Evolutionary conservation across 2,888 invertebrate genomes (phyloP).

Genomic region (Cephus spinipes): DNA sequence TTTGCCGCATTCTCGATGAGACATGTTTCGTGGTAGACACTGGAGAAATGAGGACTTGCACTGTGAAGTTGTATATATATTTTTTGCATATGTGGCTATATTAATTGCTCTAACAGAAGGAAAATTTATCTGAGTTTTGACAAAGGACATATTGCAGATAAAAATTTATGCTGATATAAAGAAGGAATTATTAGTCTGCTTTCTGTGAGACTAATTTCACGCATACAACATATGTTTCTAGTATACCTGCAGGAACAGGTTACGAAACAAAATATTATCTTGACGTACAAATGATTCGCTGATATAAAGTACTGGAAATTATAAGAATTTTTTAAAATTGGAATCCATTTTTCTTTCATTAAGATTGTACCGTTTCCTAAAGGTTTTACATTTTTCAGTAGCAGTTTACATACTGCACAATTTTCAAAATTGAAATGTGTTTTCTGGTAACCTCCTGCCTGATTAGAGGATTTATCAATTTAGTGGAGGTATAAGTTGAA

Average conservation of each 20-base stretch:
- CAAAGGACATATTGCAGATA: neutral
- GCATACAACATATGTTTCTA: neutral
- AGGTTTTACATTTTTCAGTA: neutral
- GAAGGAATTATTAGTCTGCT: neutral
- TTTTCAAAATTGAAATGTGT: neutral
- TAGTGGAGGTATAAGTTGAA: constrained; percentile 19
- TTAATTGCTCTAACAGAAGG: neutral
- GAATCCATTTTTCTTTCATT: neutral
- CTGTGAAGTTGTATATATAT: constrained; percentile 48
- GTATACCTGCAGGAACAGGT: neutral
- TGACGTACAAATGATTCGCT: neutral
- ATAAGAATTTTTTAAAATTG: neutral
- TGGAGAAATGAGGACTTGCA: neutral
- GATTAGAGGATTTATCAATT: constrained; percentile 12
- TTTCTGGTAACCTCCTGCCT: constrained; percentile 5
- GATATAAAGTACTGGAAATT: neutral
- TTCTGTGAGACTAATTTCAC: neutral
- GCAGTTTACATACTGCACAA: neutral
- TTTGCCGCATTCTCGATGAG: no score
- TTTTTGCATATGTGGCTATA: constrained; percentile 39
- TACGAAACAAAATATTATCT: neutral
- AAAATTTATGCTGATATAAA: neutral
- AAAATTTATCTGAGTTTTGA: neutral
- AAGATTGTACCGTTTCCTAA: neutral
- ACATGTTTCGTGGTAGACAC: no score